phyloP scores from a whole-genome alignment of 2,888 invertebrate genomes.

The Limnephilus lunatus region DNA sequence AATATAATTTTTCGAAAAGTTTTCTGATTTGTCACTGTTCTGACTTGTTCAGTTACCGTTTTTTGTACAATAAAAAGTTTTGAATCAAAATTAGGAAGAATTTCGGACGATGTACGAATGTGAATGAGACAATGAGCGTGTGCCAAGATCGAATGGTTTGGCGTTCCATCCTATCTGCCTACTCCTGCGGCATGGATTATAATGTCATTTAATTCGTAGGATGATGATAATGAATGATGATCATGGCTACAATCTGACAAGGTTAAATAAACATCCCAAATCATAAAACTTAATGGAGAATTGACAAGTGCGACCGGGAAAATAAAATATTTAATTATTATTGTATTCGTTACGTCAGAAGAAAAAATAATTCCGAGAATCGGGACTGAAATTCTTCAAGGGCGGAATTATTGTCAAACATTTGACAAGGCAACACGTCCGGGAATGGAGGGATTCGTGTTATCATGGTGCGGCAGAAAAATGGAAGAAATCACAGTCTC shows the following conservation, averaged over 20 bases:
- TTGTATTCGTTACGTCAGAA: neutral
- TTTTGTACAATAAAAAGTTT: neutral
- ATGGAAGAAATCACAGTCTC: slow-evolving; percentile 27
- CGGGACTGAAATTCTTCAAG: neutral
- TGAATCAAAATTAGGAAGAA: neutral
- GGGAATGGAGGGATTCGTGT: slow-evolving; percentile 35
- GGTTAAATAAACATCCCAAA: neutral
- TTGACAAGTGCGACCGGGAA: neutral
- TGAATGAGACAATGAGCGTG: too few relatives aligned
- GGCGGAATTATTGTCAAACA: slow-evolving; percentile 30
- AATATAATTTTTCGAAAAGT: too few relatives aligned
- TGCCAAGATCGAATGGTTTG: too few relatives aligned
- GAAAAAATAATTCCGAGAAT: neutral
- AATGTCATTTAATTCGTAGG: too few relatives aligned
- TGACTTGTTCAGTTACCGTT: neutral
- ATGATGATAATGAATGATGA: too few relatives aligned
- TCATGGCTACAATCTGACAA: neutral
- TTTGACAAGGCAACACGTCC: slow-evolving; percentile 41
- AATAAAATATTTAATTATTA: neutral
- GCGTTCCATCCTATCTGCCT: too few relatives aligned
- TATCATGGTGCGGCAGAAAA: neutral
- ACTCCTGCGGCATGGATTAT: too few relatives aligned
- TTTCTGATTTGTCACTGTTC: too few relatives aligned
- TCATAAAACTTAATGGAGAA: neutral
- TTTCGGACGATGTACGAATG: too few relatives aligned